Base-by-base conservation (phyloP, 2,888 invertebrate genomes). In the Nemapogon koenigi region DNA sequence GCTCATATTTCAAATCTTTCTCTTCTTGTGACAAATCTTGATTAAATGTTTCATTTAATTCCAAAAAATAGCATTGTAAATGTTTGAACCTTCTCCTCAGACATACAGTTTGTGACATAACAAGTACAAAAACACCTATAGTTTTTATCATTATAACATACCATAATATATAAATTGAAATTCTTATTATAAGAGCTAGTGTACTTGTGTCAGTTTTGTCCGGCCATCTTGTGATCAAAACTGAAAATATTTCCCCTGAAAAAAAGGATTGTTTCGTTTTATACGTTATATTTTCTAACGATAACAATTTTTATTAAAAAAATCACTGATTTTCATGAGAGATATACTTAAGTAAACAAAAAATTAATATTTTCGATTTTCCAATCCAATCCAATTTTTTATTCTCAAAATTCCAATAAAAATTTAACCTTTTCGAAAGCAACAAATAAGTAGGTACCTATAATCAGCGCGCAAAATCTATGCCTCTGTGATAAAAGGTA, bases 101-200 rank as follows among this genome's bases (percentile, higher is more conserved):
- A 19, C 33, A 33, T 19, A 19, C 19, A 11, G 33, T 33, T 33
- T 33, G 33, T 2, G 33, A 33, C 13, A 19, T 19, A 6, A 33
- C 33, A 3, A 33, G 7, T 13, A 33, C 11, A 3, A 19, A 19
- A n/a, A n/a, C n/a, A 8, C 33, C 33, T 19, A 33, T 2, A 2
- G 19, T 10, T 33, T 33, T 33, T 11, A 16, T 19, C 33, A 33
- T 33, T 16, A 33, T 19, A 11, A 33, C 18, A 19, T 33, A 33
- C 33, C 33, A 33, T 3, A 33, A 11, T 6, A 33, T 13, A 13
- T 33, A 33, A 14, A 19, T 19, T 4, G 14, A 3, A 4, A 33
- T 19, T 19, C 33, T n/a, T 6, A 33, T 19, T n/a, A 33, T 6
- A 13, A 19, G 19, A 2, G 33, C 33, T n/a, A 33, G 11, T 19